Percentiles rank a stretch among this genome's conserved stretches.
Evolutionary conservation across 2,113 vertebrate species (phyloP).

Genomic region (Oryzias javanicus): DNA sequence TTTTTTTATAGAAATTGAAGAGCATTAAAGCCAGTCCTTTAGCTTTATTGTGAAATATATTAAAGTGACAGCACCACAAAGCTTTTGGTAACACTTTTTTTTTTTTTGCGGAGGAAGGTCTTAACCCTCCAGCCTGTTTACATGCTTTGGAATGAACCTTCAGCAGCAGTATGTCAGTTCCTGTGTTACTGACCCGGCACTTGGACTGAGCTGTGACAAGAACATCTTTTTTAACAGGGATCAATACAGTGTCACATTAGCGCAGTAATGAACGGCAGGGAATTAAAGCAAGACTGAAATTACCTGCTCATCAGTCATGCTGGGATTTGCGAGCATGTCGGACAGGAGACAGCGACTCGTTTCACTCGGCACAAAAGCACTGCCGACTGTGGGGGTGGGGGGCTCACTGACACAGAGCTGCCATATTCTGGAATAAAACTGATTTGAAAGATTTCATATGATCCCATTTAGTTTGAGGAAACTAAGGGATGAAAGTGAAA

Average conservation of each 20-base stretch:
- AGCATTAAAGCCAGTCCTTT: not conserved
- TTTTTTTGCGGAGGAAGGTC: not conserved
- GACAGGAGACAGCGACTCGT: constrained; percentile 15
- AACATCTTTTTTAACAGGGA: constrained; percentile 52
- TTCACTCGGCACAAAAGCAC: constrained; percentile 32
- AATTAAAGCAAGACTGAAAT: constrained; percentile 48
- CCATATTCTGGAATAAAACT: not conserved
- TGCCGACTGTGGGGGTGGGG: not conserved
- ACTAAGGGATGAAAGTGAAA: no score
- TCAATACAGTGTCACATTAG: constrained; percentile 70
- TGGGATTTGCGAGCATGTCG: constrained; percentile 40
- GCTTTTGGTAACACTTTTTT: not conserved
- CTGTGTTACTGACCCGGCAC: constrained; percentile 51
- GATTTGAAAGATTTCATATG: not conserved
- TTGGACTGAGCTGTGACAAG: constrained; percentile 48
- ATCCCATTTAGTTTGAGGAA: not conserved
- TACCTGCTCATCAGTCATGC: constrained; percentile 53
- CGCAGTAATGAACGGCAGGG: constrained; percentile 55
- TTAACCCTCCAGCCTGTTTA: not conserved
- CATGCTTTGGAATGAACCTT: constrained; percentile 53
- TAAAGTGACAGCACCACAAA: not conserved
- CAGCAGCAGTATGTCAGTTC: constrained; percentile 28
- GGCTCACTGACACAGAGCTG: not conserved
- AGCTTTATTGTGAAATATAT: not conserved
- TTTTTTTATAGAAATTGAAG: no score